Evolutionary conservation across 2,888 invertebrate species (phyloP), one percentile per base, ranked within the genome.

Genomic region (Drosophila subquinaria): DNA sequence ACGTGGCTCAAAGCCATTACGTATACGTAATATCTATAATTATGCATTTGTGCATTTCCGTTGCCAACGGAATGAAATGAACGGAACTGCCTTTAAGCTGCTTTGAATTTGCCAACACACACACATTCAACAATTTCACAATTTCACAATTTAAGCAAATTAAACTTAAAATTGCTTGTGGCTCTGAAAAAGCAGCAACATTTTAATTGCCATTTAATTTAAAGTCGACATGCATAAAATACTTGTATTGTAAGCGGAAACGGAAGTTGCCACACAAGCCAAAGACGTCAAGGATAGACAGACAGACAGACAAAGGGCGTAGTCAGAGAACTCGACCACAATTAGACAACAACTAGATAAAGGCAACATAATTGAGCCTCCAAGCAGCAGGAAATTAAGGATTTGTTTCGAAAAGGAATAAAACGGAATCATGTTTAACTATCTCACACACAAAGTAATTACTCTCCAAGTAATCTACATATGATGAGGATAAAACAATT

Each of bases 1-100:
- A 62, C 77, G 55, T 40, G 62, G 20, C 63, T 56, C 43, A 43
- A 50, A 52, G 40, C 42, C 50, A 67, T 65, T 74, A 56, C 81
- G 81, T 80, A 79, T 80, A 70, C 81, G 70, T 80, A 80, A 80
- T 80, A 80, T 80, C 63, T 73, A 79, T 80, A 80, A 79, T 79
- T 79, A 79, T 79, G 72, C 77, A 76, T 70, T 70, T 80, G 57
- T 82, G 73, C 79, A 81, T 72, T 79, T 82, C 81, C 82, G 65
- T 30, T 69, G 33, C 27, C 38, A 56, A 43, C 52, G 60, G 60
- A 17, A 17, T 17, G 17, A 17, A 56, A 75, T 27, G 27, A 56
- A 43, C 52, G 62, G 60, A 75, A 78, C 55, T 56, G 61, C 17
- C 35, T 36, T 57, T 50, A 23, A 45, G 35, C 52, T 52, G 43